Evolutionary conservation across 2,888 invertebrate species (phyloP).

Genomic region (Belgica antarctica): DNA sequence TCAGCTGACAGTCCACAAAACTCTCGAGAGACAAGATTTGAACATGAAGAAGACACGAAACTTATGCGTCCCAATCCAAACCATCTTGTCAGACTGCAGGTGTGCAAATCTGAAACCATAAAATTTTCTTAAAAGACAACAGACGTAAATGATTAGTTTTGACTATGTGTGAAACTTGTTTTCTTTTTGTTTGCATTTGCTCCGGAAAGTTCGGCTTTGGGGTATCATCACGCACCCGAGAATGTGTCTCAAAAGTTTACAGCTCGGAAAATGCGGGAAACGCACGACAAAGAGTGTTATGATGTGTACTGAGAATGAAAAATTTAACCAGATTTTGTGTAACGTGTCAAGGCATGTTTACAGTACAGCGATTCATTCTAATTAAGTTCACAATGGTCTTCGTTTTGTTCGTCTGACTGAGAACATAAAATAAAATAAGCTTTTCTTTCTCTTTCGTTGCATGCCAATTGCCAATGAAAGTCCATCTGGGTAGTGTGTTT

Average conservation of each 20-base stretch:
- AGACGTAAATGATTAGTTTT: too few species aligned
- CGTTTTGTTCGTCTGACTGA: neutral
- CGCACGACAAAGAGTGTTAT: neutral
- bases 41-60: too few species aligned
- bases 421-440: neutral
- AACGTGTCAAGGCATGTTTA: neutral
- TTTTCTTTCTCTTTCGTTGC: neutral
- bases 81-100: too few species aligned
- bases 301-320: neutral
- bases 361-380: neutral
- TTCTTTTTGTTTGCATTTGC: too few species aligned
- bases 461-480: neutral
- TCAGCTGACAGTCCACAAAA: too few species aligned
- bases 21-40: too few species aligned
- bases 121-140: too few species aligned
- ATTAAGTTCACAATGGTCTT: neutral
- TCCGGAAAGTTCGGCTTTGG: conserved; percentile 17
- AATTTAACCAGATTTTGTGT: neutral
- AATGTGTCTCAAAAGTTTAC: too few species aligned
- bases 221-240: neutral
- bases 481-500: too few species aligned
- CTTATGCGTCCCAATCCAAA: too few species aligned
- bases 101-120: too few species aligned
- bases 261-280: neutral
- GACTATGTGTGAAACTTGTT: too few species aligned